Percentiles rank a stretch among this genome's conserved stretches.
Evolutionary conservation across 2,888 invertebrate species (phyloP).

Genomic region (Bellardia bayeri): DNA sequence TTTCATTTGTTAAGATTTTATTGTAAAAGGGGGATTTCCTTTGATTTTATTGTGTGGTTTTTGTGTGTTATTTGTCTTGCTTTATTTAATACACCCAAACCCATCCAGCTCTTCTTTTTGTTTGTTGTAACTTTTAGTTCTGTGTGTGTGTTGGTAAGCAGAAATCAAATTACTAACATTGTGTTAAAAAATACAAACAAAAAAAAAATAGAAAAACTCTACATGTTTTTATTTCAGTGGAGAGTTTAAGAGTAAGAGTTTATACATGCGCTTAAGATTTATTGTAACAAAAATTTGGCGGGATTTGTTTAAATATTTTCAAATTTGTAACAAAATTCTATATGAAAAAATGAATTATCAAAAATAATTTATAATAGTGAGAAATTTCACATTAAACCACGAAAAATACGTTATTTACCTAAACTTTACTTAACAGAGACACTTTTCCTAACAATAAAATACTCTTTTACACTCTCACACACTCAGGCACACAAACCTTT

Average conservation of each 20-base stretch:
- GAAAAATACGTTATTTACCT: not conserved
- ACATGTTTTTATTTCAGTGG: constrained; percentile 22
- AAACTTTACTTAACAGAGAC: too few relatives aligned
- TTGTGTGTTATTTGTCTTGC: constrained; percentile 61
- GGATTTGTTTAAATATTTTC: constrained; percentile 12
- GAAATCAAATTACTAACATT: constrained; percentile 51
- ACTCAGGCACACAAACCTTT: not conserved
- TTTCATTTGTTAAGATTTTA: constrained; percentile 74
- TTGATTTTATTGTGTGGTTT: constrained; percentile 74
- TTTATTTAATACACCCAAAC: not conserved
- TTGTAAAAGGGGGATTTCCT: constrained; percentile 74
- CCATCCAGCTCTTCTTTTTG: not conserved
- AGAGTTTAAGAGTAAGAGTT: constrained; percentile 37
- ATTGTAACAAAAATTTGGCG: constrained; percentile 12
- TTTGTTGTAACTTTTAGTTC: not conserved
- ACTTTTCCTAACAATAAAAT: too few relatives aligned
- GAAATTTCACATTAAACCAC: not conserved
- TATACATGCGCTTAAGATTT: constrained; percentile 30
- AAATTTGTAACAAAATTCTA: not conserved
- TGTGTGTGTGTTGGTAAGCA: not conserved
- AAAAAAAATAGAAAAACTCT: constrained; percentile 26
- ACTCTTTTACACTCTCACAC: not conserved
- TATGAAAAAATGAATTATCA: not conserved
- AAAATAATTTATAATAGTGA: not conserved
- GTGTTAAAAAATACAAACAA: constrained; percentile 23